phyloP scores from a whole-genome alignment of 53 echinoderm and acorn worm species.

The Astropecten irregularis region DNA sequence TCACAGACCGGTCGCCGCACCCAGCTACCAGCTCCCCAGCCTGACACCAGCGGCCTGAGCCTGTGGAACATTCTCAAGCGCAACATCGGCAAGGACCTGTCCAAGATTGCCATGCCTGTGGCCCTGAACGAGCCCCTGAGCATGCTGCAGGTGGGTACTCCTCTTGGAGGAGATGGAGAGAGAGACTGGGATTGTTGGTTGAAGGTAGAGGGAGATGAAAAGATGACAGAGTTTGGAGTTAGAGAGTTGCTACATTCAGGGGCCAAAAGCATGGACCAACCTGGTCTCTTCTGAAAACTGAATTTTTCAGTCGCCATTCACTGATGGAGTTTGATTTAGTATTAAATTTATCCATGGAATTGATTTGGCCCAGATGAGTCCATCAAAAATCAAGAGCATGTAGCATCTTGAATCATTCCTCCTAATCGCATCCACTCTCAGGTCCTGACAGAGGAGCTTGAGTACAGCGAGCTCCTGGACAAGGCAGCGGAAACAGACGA shows the following conservation, averaged over 20 bases:
- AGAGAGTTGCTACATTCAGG: no score
- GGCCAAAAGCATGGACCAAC: no score
- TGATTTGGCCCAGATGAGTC: no score
- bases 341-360: no score
- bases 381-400: no score
- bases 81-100: slow-evolving; percentile 98
- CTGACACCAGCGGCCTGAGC: slow-evolving; percentile 94
- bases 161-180: no score
- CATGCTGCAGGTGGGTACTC: slow-evolving; percentile 96
- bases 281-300: no score
- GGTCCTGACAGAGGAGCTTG: slow-evolving; percentile 96
- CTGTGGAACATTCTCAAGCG: slow-evolving; percentile 98
- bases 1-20: slow-evolving; percentile 94
- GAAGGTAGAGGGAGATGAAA: not conserved
- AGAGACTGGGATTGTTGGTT: no score
- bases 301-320: no score
- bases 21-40: slow-evolving; percentile 88
- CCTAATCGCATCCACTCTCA: slow-evolving; percentile 2
- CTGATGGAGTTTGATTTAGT: no score
- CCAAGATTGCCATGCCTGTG: slow-evolving; percentile 98
- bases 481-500: slow-evolving; percentile 92
- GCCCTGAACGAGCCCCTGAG: slow-evolving; percentile 98
- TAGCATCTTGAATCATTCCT: no score
- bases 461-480: slow-evolving; percentile 99
- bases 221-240: no score